These are phyloP conservation scores for Dinoponera quadriceps DNA, from an alignment of 1,140 invertebrate species.

Conservation along the genomic window DNA sequence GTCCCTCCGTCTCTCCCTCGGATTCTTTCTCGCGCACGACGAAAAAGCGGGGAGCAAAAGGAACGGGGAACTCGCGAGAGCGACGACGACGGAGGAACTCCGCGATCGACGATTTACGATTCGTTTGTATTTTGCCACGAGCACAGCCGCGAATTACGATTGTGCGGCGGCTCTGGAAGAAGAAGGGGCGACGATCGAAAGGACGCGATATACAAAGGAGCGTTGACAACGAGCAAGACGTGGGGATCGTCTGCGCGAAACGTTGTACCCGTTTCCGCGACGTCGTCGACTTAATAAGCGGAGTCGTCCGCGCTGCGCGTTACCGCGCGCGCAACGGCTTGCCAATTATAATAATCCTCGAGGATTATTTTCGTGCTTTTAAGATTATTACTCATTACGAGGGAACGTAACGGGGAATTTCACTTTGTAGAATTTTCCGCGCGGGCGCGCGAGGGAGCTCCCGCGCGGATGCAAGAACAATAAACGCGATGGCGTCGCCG, in stretches of 20 bases:
- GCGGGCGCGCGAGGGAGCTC: neutral
- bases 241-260: neutral
- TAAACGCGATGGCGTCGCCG: neutral
- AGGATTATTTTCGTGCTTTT: constrained; percentile 6
- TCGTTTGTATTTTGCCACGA: constrained; percentile 25
- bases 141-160: neutral
- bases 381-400: constrained; percentile 17
- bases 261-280: neutral
- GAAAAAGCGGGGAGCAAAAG: no score
- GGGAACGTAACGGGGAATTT: neutral
- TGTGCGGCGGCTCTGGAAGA: neutral
- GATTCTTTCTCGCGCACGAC: no score
- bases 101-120: constrained; percentile 22
- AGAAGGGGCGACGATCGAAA: constrained; percentile 21
- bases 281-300: neutral
- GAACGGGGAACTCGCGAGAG: neutral
- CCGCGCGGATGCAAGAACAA: neutral
- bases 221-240: neutral
- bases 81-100: neutral
- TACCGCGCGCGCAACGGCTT: neutral
- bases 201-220: neutral
- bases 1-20: no score
- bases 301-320: neutral
- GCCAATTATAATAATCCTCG: neutral
- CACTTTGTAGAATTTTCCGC: neutral